phyloP scores from a whole-genome alignment of 2,888 invertebrate species.

The Acrobasis repandana region DNA sequence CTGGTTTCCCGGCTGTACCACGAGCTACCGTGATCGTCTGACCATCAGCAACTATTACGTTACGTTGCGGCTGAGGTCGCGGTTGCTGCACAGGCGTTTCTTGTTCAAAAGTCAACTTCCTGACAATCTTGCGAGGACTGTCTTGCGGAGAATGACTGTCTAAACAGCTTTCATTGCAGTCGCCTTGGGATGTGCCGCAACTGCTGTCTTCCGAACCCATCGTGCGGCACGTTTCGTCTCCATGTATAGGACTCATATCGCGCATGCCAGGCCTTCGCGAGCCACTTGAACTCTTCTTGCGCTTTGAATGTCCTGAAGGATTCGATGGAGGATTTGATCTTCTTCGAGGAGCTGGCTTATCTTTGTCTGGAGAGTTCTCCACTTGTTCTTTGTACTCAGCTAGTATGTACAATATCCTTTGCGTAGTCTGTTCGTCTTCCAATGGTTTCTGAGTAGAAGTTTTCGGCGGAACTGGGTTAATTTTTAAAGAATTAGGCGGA shows the following conservation, averaged over 20 bases:
- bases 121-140: constrained; percentile 72
- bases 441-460: constrained; percentile 86
- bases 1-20: constrained; percentile 84
- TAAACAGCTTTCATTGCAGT: constrained; percentile 73
- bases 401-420: constrained; percentile 89
- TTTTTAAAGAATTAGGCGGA: constrained; percentile 83
- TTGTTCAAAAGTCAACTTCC: constrained; percentile 72
- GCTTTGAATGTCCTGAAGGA: constrained; percentile 86
- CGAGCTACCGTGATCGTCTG: constrained; percentile 85
- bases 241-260: constrained; percentile 83
- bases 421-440: constrained; percentile 91
- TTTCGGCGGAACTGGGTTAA: constrained; percentile 84
- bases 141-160: constrained; percentile 83
- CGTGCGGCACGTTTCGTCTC: constrained; percentile 86
- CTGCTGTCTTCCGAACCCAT: constrained; percentile 91
- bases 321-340: constrained; percentile 89
- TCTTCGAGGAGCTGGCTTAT: constrained; percentile 90
- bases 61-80: constrained; percentile 70
- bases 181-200: constrained; percentile 85
- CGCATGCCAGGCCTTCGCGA: constrained; percentile 81
- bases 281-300: constrained; percentile 86
- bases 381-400: constrained; percentile 92
- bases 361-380: constrained; percentile 91
- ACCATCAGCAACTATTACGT: constrained; percentile 84
- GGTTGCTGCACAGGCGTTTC: constrained; percentile 67